Evolutionary conservation across 2,888 invertebrate species (phyloP), one percentile per base, ranked within the genome.

Genomic region (Cacoxenus indagator): DNA sequence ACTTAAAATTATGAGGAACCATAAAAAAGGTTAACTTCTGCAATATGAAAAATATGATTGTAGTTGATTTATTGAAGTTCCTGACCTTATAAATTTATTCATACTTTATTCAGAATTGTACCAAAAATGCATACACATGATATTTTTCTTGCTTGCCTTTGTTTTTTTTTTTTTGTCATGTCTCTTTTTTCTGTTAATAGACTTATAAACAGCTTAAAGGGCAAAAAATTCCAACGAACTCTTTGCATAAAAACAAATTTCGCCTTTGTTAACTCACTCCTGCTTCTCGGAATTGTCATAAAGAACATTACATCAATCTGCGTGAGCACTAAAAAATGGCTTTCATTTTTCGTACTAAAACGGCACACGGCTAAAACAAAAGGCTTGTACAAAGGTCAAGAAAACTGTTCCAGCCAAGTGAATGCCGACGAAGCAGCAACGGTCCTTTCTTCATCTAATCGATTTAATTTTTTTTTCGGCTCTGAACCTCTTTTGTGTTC

Each of bases 361-460:
- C 62, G 11, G 29, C 67, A 59, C 19, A 70, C 65, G n/a, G 66
- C 22, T 59, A 31, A n/a, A 64, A 80, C 83, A 80, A 80, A 37
- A 80, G 83, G 81, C 72, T 80, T 80, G 83, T 72, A 74, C 75
- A 75, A 80, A 82, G 82, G 81, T 80, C 81, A 77, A 71, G 45
- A 27, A 45, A 75, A 70, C 57, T 76, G 73, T 73, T 70, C 69
- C 75, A 75, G 67, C 3, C 27, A 26, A 68, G 71, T 61, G 55
- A 55, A 57, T 62, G 54, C 67, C 22, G 51, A 27, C 6, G 57
- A 19, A n/a, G 26, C 14, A 24, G 55, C 24, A 55, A 9, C 66
- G 68, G 70, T 67, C n/a, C 14, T 17, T 2, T 26, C 26, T 4
- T 31, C 68, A 69, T 82, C 73, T 81, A 84, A 84, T 83, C 84